Evolutionary conservation across 2,113 vertebrate species (phyloP).

Genomic region (Oryzias javanicus): DNA sequence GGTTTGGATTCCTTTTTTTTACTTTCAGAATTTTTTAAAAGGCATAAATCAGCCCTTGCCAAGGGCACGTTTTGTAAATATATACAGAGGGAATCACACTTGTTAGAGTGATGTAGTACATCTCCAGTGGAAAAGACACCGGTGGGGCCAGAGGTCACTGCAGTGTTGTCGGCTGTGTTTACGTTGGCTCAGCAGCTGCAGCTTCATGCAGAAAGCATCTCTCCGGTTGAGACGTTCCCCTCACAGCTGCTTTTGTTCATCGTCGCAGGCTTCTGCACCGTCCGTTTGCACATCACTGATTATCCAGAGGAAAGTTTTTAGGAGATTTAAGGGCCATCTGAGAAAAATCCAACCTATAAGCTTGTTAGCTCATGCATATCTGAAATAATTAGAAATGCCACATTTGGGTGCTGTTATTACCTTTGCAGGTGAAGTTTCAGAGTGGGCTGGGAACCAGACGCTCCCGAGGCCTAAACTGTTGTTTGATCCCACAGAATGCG

Average conservation of each 20-base stretch:
- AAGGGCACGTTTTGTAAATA: slow-evolving; percentile 49
- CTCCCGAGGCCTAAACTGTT: not conserved
- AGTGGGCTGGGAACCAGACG: slow-evolving; percentile 10
- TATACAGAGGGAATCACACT: slow-evolving; percentile 15
- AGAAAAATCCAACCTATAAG: too few relatives aligned
- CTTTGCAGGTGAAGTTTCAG: not conserved
- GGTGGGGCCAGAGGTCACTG: slow-evolving; percentile 42
- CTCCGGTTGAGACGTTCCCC: slow-evolving; percentile 26
- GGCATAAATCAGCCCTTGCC: slow-evolving; percentile 37
- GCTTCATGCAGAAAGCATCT: slow-evolving; percentile 29
- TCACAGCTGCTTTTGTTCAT: slow-evolving; percentile 43
- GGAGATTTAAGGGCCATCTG: too few relatives aligned
- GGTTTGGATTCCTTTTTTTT: slow-evolving; percentile 19
- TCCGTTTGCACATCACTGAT: not conserved
- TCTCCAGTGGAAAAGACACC: slow-evolving; percentile 41
- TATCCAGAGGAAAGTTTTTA: not conserved
- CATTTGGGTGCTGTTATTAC: not conserved
- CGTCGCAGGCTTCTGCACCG: slow-evolving; percentile 12
- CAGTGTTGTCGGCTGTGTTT: slow-evolving; percentile 45
- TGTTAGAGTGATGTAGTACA: slow-evolving; percentile 45
- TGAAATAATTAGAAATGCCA: too few relatives aligned
- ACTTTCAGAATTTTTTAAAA: slow-evolving; percentile 9
- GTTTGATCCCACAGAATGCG: slow-evolving; percentile 9
- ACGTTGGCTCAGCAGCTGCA: slow-evolving; percentile 36
- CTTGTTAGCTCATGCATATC: too few relatives aligned